Base-by-base conservation (phyloP, 2,888 invertebrate genomes). In the Keiferia lycopersicella region DNA sequence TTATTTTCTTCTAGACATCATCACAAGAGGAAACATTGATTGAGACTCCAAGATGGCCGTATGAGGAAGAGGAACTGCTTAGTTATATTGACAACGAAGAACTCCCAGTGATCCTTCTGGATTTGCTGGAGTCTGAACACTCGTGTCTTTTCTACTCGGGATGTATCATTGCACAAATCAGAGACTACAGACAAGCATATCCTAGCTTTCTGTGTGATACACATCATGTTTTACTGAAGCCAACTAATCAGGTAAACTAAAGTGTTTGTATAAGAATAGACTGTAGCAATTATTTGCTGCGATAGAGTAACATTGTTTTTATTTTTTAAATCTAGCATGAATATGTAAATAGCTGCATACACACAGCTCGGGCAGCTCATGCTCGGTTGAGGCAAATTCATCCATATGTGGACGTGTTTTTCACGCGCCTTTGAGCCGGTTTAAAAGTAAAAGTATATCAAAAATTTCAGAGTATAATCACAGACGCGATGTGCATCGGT, bases 71-170 rank as follows among this genome's bases (percentile, higher is more conserved):
- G 79, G 95, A 97, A 80, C 87, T 98, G 68, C 92, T 98, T 72
- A 95, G 96, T 79, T 97, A 96, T 83, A 95, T 98, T 77, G 97
- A 98, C 85, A 96, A 96, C 86, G 97, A 97, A 85, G 96, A 98
- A 89, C 91, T 98, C 81, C 98, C 98, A 61, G 96, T 97, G 67
- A 94, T 96, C 79, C 92, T 98, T 65, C 93, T 97, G 68, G 97
- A 98, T 83, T 89, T 98, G 71, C 88, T 98, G 67, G 97, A 97
- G 81, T 93, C 95, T 10, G 95, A 96, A 80, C 95, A 96, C 81
- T 96, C 96, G 62, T 96, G 96, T 86, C 93, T 98, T 67, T 96
- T 97, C 90, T 97, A 98, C 86, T 96, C 95, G 73, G 98, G 98
- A 68, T 97, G 98, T 91, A 95, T 98, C 69, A 96, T 98, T 81